Evolutionary conservation across 2,113 vertebrate genomes (phyloP).

Genomic region (Semnopithecus entellus): DNA sequence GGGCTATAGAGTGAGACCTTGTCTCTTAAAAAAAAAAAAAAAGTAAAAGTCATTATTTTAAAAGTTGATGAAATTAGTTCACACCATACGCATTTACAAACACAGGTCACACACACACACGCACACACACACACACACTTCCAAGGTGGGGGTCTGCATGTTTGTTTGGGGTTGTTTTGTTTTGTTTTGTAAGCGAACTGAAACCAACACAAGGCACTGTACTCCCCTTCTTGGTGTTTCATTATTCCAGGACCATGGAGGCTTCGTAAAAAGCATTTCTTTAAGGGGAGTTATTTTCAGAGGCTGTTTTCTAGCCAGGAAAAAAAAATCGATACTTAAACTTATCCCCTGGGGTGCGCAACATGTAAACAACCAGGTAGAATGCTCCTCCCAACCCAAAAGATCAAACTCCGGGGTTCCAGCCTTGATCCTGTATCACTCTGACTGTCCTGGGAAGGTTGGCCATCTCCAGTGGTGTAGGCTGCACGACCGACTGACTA

Average conservation of each 20-base stretch:
- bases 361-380: neutral
- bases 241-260: neutral
- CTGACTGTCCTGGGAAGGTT: neutral
- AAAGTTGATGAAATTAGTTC: neutral
- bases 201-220: fast-evolving
- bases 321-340: neutral
- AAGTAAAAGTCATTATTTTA: neutral
- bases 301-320: neutral
- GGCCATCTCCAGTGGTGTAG: neutral
- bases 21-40: neutral
- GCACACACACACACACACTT: neutral
- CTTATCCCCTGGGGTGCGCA: neutral
- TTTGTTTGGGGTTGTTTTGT: neutral
- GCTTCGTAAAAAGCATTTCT: neutral
- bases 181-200: neutral
- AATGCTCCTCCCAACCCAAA: fast-evolving
- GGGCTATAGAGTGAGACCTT: too few species aligned
- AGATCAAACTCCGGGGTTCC: neutral
- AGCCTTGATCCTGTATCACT: neutral
- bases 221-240: neutral
- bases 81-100: neutral
- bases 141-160: neutral
- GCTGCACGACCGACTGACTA: fast-evolving
- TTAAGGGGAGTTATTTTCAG: neutral
- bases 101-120: too few species aligned